phyloP scores from a whole-genome alignment of 2,113 vertebrate species.

The Nesogale talazaci region DNA sequence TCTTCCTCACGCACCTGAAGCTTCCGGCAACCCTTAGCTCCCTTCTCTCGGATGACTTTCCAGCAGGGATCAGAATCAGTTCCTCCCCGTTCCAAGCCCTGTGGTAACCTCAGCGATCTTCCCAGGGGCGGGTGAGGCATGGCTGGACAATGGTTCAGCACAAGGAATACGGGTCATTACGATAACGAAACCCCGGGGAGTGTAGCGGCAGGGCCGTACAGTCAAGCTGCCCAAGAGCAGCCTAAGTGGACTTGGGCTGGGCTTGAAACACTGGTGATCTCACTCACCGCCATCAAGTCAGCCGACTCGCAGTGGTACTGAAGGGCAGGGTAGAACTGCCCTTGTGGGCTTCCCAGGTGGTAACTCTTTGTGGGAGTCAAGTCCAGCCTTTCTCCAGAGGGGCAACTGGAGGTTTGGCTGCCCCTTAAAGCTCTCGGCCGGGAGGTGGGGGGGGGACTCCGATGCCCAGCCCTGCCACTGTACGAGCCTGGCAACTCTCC shows the following conservation, averaged over 20 bases:
- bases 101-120: neutral
- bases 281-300: too few relatives aligned
- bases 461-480: neutral
- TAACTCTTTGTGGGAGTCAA: too few relatives aligned
- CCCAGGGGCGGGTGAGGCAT: neutral
- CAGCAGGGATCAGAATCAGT: neutral
- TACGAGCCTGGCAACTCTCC: neutral
- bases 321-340: too few relatives aligned
- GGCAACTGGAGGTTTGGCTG: too few relatives aligned
- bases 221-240: neutral
- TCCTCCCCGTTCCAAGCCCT: neutral
- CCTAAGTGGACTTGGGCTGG: neutral
- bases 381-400: too few relatives aligned
- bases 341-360: too few relatives aligned
- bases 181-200: neutral
- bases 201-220: neutral
- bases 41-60: neutral
- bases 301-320: too few relatives aligned
- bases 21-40: neutral
- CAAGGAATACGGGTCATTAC: neutral
- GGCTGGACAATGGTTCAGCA: neutral
- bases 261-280: too few relatives aligned
- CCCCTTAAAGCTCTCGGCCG: too few relatives aligned
- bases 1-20: neutral
- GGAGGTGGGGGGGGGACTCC: too few relatives aligned